Conservation (phyloP, 2,797 vertebrate species). For the Tokudaia muenninki region DNA sequence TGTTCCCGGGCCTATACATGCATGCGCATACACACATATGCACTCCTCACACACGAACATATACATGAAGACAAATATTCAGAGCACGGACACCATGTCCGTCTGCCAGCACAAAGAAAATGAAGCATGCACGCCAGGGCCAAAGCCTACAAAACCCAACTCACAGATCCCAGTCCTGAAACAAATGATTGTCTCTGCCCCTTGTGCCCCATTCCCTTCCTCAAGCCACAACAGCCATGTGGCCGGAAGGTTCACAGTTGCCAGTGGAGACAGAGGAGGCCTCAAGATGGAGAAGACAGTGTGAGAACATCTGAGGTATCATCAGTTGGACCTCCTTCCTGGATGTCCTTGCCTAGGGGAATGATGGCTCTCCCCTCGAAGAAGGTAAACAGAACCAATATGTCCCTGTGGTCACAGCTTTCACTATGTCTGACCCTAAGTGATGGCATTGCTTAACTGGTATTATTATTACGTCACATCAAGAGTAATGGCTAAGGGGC, state of each 20-base stretch:
- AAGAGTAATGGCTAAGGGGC: not conserved
- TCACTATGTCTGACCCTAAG: not conserved
- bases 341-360: not conserved
- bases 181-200: not conserved
- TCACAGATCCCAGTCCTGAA: not conserved
- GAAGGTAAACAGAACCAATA: not conserved
- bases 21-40: too few relatives aligned
- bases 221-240: not conserved
- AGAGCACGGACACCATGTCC: not conserved
- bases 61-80: not conserved
- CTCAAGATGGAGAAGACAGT: not conserved
- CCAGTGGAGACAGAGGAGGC: not conserved
- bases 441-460: not conserved
- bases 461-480: not conserved
- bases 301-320: not conserved
- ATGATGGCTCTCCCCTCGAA: not conserved
- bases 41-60: not conserved
- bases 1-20: not conserved
- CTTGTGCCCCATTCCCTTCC: not conserved
- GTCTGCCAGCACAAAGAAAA: not conserved
- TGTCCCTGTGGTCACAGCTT: not conserved
- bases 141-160: not conserved
- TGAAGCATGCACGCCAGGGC: accelerated
- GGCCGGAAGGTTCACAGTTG: not conserved
- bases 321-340: not conserved